Percentiles rank a stretch among this genome's conserved stretches.
These are phyloP conservation scores for Hylaeus anthracinus DNA, from an alignment of 1,140 invertebrate species.

Conservation along the genomic window DNA sequence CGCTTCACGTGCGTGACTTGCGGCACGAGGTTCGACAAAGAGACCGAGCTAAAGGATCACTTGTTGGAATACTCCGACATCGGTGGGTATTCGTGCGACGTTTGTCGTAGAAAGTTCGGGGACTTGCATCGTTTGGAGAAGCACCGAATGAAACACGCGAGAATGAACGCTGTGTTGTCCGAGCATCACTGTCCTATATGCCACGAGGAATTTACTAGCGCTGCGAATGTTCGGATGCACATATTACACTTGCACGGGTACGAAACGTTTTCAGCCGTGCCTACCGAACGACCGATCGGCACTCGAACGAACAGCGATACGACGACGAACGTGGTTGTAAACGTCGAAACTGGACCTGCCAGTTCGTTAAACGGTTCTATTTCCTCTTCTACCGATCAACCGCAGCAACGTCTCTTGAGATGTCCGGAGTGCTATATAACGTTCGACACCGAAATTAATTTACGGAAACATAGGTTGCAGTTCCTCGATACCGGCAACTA, in stretches of 20 bases:
- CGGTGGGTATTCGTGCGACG: constrained; percentile 35
- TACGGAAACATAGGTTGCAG: constrained; percentile 49
- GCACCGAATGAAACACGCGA: constrained; percentile 53
- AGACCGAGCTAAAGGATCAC: constrained; percentile 46
- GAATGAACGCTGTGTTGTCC: background rate
- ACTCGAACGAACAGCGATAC: too few species aligned
- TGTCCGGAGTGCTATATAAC: constrained; percentile 51
- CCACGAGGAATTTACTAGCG: constrained; percentile 33
- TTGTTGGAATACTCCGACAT: constrained; percentile 46
- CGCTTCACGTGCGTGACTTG: constrained; percentile 42
- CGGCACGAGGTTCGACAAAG: constrained; percentile 40
- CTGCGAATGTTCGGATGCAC: constrained; percentile 26
- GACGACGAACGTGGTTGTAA: background rate
- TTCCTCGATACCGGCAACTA: constrained; percentile 45
- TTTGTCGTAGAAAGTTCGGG: constrained; percentile 51
- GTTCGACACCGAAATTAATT: constrained; percentile 21
- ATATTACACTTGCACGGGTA: constrained; percentile 56
- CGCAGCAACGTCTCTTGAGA: background rate
- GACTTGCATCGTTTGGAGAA: constrained; percentile 26
- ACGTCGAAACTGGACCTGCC: too few species aligned
- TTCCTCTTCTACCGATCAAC: background rate
- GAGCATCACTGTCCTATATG: constrained; percentile 52
- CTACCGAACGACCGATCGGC: background rate
- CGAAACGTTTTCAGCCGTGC: constrained; percentile 37
- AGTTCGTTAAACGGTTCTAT: background rate